A percentile compares a stretch with the other conserved stretches of the same genome.
These are phyloP conservation scores for Oreochromis mossambicus DNA, from an alignment of 2,797 vertebrate species.

Conservation along the genomic window DNA sequence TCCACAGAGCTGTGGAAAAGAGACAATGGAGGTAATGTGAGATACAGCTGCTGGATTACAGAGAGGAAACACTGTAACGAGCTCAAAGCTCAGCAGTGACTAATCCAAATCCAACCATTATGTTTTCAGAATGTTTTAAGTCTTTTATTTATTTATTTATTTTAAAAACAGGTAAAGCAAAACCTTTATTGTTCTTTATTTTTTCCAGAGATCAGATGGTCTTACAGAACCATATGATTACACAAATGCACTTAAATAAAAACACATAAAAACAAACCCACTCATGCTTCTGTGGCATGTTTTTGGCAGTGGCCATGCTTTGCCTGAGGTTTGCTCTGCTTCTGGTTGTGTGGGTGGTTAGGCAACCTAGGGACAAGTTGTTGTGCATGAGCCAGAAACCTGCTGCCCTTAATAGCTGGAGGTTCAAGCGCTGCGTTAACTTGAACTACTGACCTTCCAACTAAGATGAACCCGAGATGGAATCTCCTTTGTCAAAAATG, in stretches of 20 bases:
- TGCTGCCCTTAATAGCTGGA: background rate
- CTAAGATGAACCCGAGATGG: slow-evolving; percentile 8
- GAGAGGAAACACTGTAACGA: slow-evolving; percentile 41
- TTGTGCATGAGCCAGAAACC: slow-evolving; percentile 13
- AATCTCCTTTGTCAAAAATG: background rate
- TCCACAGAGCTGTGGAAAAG: slow-evolving; percentile 17
- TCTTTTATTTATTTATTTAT: background rate
- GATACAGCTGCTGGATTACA: slow-evolving; percentile 45
- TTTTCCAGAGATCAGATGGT: slow-evolving; percentile 6
- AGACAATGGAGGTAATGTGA: slow-evolving; percentile 52
- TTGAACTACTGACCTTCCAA: slow-evolving; percentile 8
- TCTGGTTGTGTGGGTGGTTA: slow-evolving; percentile 28
- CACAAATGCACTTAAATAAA: slow-evolving; percentile 6
- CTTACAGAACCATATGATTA: background rate
- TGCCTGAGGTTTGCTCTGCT: slow-evolving; percentile 37
- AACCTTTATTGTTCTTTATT: slow-evolving; percentile 3
- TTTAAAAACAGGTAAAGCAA: slow-evolving; percentile 22
- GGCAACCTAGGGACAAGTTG: slow-evolving; percentile 30
- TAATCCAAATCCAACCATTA: slow-evolving; percentile 56
- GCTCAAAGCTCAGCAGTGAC: slow-evolving; percentile 33
- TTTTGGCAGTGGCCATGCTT: slow-evolving; percentile 28
- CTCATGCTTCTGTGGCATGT: background rate
- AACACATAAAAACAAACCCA: slow-evolving; percentile 1
- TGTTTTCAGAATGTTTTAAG: slow-evolving; percentile 31
- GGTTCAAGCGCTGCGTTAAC: slow-evolving; percentile 30